phyloP scores from a whole-genome alignment of 2,888 invertebrate species.

The Azorinus chamasolen region DNA sequence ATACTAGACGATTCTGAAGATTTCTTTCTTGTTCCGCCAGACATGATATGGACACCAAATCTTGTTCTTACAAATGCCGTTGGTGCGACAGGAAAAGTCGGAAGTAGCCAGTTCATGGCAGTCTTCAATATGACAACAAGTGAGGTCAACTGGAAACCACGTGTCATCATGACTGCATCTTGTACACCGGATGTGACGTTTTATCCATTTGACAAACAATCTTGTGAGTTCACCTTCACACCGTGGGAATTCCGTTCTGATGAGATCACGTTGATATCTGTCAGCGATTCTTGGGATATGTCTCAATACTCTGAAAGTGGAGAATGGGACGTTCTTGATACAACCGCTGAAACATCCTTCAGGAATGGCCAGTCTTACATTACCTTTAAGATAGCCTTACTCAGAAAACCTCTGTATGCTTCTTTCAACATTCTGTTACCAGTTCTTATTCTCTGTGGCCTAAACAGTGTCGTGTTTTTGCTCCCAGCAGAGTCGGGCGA shows the following conservation, averaged over 20 bases:
- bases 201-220: slow-evolving; percentile 52
- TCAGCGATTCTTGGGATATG: slow-evolving; percentile 23
- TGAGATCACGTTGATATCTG: slow-evolving; percentile 23
- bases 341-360: slow-evolving; percentile 16
- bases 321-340: slow-evolving; percentile 46
- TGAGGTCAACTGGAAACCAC: slow-evolving; percentile 37
- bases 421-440: slow-evolving; percentile 52
- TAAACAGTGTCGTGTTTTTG: slow-evolving; percentile 47
- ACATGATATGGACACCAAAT: slow-evolving; percentile 55
- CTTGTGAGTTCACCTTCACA: slow-evolving; percentile 37
- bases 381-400: slow-evolving; percentile 21
- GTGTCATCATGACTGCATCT: slow-evolving; percentile 41
- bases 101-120: slow-evolving; percentile 35
- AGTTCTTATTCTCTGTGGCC: slow-evolving; percentile 34
- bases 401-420: slow-evolving; percentile 50
- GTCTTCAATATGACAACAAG: slow-evolving; percentile 26
- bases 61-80: slow-evolving; percentile 46
- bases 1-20: slow-evolving; percentile 17
- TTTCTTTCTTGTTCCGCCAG: slow-evolving; percentile 40
- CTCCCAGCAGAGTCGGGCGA: slow-evolving; percentile 53
- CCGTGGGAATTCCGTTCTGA: slow-evolving; percentile 41
- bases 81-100: slow-evolving; percentile 44
- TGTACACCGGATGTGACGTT: slow-evolving; percentile 57
- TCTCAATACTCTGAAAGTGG: slow-evolving; percentile 36
- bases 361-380: slow-evolving; percentile 23